phyloP scores from a whole-genome alignment of 2,888 invertebrate species.

The Sesamia inferens region DNA sequence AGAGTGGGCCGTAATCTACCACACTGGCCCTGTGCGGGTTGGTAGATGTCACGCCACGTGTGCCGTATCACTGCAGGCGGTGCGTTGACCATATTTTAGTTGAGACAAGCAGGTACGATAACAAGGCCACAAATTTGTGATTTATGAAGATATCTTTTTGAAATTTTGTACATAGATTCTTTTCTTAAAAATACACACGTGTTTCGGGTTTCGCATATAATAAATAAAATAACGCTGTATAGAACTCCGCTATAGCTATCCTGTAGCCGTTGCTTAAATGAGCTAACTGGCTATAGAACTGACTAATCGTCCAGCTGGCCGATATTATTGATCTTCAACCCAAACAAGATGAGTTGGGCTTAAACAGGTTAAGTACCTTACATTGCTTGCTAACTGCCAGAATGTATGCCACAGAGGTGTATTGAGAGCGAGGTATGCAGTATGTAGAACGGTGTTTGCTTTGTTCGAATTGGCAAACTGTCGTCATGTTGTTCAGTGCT shows the following conservation, averaged over 20 bases:
- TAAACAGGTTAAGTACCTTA: conserved; percentile 9
- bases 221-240: background rate
- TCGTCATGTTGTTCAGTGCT: background rate
- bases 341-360: background rate
- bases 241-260: background rate
- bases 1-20: too few species aligned
- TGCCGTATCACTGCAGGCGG: too few species aligned
- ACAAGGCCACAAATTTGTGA: too few species aligned
- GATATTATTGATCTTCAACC: conserved; percentile 30
- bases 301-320: background rate
- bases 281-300: conserved; percentile 3
- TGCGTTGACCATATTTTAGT: too few species aligned
- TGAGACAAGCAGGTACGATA: too few species aligned
- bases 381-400: conserved; percentile 8
- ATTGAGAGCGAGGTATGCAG: conserved; percentile 5
- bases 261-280: conserved; percentile 6
- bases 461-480: conserved; percentile 10
- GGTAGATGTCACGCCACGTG: too few species aligned
- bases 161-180: too few species aligned
- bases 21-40: too few species aligned
- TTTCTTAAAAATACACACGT: too few species aligned
- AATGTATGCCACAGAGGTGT: conserved; percentile 15
- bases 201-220: too few species aligned
- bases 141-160: too few species aligned
- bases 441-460: background rate